Base-by-base conservation (phyloP, 1,140 invertebrate species). In the Lasaia peninsularis region DNA sequence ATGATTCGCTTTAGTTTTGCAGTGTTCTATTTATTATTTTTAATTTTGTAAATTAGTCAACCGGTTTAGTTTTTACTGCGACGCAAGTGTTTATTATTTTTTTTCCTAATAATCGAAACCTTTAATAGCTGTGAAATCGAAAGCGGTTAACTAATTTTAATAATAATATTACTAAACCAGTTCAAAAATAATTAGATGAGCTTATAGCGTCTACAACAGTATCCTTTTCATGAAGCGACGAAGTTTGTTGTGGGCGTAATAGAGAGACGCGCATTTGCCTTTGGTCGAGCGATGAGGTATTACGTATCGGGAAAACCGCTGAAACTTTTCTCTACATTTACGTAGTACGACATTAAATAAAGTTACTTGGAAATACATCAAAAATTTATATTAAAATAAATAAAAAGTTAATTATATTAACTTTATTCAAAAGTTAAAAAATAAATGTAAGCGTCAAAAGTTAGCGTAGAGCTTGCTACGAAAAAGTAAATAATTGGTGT, bases 251-350 rank as follows among this genome's bases (percentile, higher is more conserved):
- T 76, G 58, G 69, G 60, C 62, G 52, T 52, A 48, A 40, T 21
- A 21, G 20, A 35, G 24, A 28, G 65, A 33, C 50, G 69, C 59
- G 66, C 78, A 83, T 77, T 80, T 73, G 74, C 54, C 65, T 67
- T 58, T 63, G 58, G 71, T 59, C 61, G n/a, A 69, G 58, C 71
- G 71, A 18, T 64, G 73, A 65, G 69, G 64, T 70, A 37, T 53
- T 65, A 71, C 75, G 77, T 59, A 59, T 71, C 57, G 60, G 32
- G 18, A 12, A 54, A n/a, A 35, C 48, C 24, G 35, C 65, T 67
- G 67, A 73, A 82, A 77, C 65, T 79, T 82, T 77, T 65, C 55
- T 40, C 28, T 65, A 71, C 35, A 8, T n/a, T 21, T 20, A 14
- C 52, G 52, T 31, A 10, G 11, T 9, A 12, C 12, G 24, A 9